phyloP scores from a whole-genome alignment of 2,797 vertebrate species.

The Rhinophrynus dorsalis region DNA sequence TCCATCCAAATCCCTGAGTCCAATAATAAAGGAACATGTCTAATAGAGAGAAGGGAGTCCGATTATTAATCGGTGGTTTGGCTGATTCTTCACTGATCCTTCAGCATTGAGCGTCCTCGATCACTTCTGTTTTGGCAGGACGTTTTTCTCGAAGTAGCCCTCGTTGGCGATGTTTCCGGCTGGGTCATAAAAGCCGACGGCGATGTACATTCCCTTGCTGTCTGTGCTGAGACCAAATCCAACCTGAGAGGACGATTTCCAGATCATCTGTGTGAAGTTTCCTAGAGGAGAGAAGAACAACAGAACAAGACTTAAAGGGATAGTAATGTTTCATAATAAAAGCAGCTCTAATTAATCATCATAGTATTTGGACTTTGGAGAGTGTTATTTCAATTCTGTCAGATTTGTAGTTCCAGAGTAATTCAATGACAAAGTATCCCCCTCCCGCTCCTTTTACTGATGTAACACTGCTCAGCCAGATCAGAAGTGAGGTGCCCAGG shows the following conservation, averaged over 20 bases:
- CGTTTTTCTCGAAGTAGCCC: slow-evolving; percentile 60
- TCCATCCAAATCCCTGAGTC: not conserved
- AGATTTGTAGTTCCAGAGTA: no score
- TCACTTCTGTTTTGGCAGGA: slow-evolving; percentile 47
- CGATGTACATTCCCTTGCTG: slow-evolving; percentile 55
- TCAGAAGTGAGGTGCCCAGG: no score
- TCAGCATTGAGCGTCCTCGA: not conserved
- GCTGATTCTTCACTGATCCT: not conserved
- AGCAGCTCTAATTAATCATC: not conserved
- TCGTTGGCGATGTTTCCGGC: slow-evolving; percentile 60
- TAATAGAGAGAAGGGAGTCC: not conserved
- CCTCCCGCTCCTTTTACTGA: no score
- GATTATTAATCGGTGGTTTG: not conserved
- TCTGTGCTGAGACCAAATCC: slow-evolving; percentile 56
- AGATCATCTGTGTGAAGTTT: slow-evolving; percentile 65
- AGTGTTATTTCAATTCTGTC: no score
- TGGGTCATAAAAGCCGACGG: slow-evolving; percentile 58
- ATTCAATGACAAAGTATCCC: no score
- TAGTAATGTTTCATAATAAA: not conserved
- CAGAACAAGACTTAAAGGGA: not conserved
- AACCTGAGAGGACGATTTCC: slow-evolving; percentile 53
- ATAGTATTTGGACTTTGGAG: no score
- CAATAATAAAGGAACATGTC: not conserved
- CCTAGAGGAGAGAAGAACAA: slow-evolving; percentile 38
- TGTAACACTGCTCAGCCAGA: no score